Evolutionary conservation across 2,797 vertebrate species (phyloP).

Genomic region (Austrolebias charrua): DNA sequence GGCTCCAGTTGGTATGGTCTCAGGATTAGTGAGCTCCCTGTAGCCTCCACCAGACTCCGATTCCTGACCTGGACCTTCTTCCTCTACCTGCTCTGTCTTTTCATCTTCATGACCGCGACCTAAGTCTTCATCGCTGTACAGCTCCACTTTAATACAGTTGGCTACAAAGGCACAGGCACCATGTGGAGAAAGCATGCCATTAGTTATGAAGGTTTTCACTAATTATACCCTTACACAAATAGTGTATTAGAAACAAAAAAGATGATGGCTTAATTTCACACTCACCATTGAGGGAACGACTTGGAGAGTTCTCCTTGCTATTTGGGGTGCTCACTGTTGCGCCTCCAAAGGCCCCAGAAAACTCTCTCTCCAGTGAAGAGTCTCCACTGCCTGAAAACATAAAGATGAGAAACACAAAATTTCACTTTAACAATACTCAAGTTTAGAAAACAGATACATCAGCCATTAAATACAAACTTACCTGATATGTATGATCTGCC

Average conservation of each 20-base stretch:
- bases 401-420: conserved; percentile 17
- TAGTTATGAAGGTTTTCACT: background rate
- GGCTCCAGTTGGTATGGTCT: conserved; percentile 85
- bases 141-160: conserved; percentile 98
- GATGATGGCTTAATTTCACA: conserved; percentile 28
- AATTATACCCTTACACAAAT: too few relatives aligned
- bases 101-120: conserved; percentile 86
- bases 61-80: conserved; percentile 83
- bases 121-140: conserved; percentile 96
- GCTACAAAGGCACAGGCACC: conserved; percentile 70
- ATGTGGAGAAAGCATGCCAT: background rate
- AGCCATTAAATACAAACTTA: conserved; percentile 54
- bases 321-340: conserved; percentile 94
- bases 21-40: conserved; percentile 85
- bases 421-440: conserved; percentile 5
- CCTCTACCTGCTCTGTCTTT: conserved; percentile 83
- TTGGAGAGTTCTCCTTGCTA: conserved; percentile 94
- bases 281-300: conserved; percentile 92
- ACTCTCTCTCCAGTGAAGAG: conserved; percentile 96
- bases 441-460: background rate
- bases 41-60: conserved; percentile 77
- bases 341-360: conserved; percentile 88
- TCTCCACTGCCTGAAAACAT: conserved; percentile 87
- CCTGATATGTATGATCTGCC: conserved; percentile 91
- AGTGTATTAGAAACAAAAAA: background rate